phyloP scores from a whole-genome alignment of 2,888 invertebrate species.

The Dendrolimus houi region DNA sequence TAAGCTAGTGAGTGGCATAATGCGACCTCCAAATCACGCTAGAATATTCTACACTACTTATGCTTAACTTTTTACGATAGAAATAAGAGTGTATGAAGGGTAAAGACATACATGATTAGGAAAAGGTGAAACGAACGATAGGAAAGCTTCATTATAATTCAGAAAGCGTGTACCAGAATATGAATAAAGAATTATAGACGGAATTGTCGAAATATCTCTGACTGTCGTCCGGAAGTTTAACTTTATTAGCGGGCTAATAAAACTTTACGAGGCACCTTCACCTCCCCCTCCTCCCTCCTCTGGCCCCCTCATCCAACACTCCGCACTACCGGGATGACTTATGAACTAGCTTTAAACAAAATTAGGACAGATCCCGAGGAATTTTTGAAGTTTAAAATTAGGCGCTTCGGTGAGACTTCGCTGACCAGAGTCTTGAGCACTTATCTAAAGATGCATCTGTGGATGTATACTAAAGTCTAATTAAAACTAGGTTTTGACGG shows the following conservation, averaged over 20 bases:
- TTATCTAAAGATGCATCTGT: no score
- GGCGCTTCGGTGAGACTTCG: no score
- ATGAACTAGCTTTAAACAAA: constrained; percentile 11
- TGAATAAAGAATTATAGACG: constrained; percentile 39
- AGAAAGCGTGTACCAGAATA: constrained; percentile 37
- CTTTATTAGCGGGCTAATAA: constrained; percentile 27
- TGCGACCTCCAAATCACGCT: no score
- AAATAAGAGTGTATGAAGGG: no score
- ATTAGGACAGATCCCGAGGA: background rate
- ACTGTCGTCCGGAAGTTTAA: constrained; percentile 18
- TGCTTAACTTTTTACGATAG: no score
- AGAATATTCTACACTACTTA: no score
- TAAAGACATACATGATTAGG: no score
- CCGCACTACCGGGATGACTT: constrained; percentile 17
- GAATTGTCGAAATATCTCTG: constrained; percentile 13
- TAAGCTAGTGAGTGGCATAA: no score
- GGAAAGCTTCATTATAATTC: constrained; percentile 25
- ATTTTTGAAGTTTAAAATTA: background rate
- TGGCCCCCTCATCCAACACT: background rate
- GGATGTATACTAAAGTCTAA: no score
- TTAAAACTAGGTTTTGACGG: no score
- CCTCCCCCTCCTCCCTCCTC: constrained; percentile 6
- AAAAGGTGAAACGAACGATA: no score
- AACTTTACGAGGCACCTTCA: constrained; percentile 16
- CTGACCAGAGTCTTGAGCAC: no score